Percentiles rank a stretch among this genome's conserved stretches.
Conservation (phyloP, 2,888 invertebrate species). For the Pandemis corylana region DNA sequence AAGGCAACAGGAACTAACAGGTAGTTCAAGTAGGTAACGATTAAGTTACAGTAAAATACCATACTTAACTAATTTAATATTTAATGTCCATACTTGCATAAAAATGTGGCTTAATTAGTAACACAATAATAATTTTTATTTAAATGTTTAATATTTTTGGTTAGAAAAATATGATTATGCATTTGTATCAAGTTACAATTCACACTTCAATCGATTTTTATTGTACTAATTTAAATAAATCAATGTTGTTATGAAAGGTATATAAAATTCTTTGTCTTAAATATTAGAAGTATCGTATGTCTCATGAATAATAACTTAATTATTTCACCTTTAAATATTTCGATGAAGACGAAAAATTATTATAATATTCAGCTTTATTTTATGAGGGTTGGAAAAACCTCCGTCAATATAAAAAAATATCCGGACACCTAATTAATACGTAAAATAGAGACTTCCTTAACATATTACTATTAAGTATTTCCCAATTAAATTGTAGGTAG, state of each 20-base stretch:
- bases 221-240: slow-evolving; percentile 34
- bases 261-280: slow-evolving; percentile 27
- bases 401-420: no score
- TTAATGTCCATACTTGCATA: slow-evolving; percentile 11
- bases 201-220: slow-evolving; percentile 28
- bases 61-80: background rate
- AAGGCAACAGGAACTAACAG: background rate
- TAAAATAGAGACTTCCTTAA: no score
- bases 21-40: background rate
- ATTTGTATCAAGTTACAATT: slow-evolving; percentile 36
- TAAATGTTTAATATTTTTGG: background rate
- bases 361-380: no score
- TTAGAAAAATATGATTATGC: background rate
- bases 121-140: background rate
- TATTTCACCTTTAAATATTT: background rate
- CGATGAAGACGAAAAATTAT: background rate
- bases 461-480: no score
- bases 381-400: no score
- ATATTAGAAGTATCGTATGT: slow-evolving; percentile 33
- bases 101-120: slow-evolving; percentile 2
- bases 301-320: slow-evolving; percentile 12
- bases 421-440: no score
- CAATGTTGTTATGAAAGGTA: slow-evolving; percentile 21
- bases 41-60: background rate
- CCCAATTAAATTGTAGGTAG: no score